Conservation (phyloP, 2,113 vertebrate genomes). For the Gracilinanus agilis region DNA sequence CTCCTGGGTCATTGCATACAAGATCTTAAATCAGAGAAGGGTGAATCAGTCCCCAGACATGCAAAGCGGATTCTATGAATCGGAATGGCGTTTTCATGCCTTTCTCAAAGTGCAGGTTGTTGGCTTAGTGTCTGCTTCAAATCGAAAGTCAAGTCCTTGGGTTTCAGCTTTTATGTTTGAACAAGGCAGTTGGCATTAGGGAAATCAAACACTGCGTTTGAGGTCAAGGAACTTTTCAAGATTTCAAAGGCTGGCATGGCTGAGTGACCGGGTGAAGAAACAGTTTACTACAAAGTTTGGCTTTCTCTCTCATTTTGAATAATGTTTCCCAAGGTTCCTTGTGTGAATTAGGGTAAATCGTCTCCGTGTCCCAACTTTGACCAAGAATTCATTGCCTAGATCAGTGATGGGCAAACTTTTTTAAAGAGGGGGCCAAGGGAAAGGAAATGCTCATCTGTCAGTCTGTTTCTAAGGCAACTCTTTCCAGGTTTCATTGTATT, state of each 20-base stretch:
- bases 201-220: neutral
- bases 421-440: no score
- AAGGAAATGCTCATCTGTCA: no score
- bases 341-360: neutral
- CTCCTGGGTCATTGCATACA: constrained; percentile 26
- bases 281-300: neutral
- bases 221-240: neutral
- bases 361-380: neutral
- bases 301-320: constrained; percentile 5
- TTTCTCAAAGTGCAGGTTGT: constrained; percentile 32
- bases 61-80: constrained; percentile 14
- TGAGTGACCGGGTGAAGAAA: neutral
- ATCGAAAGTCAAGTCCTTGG: constrained; percentile 22
- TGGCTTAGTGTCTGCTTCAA: constrained; percentile 33
- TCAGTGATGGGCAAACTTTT: no score
- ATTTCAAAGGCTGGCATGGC: neutral
- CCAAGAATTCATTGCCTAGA: neutral
- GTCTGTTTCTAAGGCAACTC: no score
- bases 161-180: neutral
- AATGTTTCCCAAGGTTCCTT: constrained; percentile 19
- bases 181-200: neutral
- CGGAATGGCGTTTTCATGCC: constrained; percentile 5
- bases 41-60: constrained; percentile 46
- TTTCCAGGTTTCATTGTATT: no score
- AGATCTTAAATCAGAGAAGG: constrained; percentile 51